Evolutionary conservation across 2,888 invertebrate species (phyloP).

Genomic region (Dysmachus trigonus): DNA sequence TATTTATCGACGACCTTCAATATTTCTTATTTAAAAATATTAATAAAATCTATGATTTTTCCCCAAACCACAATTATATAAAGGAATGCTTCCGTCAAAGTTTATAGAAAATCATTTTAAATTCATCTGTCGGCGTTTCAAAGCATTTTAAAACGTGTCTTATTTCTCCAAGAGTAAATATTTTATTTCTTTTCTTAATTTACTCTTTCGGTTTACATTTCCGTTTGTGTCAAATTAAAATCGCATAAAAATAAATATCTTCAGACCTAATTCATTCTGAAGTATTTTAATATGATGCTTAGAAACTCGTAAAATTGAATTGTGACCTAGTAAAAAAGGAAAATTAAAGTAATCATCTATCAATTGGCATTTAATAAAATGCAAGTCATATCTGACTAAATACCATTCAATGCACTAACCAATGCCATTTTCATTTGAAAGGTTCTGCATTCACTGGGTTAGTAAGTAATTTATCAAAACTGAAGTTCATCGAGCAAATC

Average conservation of each 20-base stretch:
- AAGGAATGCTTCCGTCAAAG: background rate
- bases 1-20: too few species aligned
- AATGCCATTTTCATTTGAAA: background rate
- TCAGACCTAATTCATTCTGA: background rate
- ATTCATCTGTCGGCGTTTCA: background rate
- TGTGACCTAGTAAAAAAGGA: background rate
- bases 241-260: background rate
- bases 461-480: background rate
- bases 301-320: background rate
- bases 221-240: background rate
- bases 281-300: background rate
- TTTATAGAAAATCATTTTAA: background rate
- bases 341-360: background rate
- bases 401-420: background rate
- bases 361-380: background rate
- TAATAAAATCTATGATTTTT: background rate
- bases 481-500: background rate
- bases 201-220: background rate
- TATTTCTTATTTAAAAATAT: background rate
- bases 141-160: background rate
- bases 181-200: background rate
- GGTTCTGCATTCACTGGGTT: background rate
- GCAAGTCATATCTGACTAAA: background rate
- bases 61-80: background rate
- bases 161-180: background rate